These are phyloP conservation scores for Poeciliopsis presidionis DNA, from an alignment of 2,797 vertebrate genomes.

Conservation along the genomic window DNA sequence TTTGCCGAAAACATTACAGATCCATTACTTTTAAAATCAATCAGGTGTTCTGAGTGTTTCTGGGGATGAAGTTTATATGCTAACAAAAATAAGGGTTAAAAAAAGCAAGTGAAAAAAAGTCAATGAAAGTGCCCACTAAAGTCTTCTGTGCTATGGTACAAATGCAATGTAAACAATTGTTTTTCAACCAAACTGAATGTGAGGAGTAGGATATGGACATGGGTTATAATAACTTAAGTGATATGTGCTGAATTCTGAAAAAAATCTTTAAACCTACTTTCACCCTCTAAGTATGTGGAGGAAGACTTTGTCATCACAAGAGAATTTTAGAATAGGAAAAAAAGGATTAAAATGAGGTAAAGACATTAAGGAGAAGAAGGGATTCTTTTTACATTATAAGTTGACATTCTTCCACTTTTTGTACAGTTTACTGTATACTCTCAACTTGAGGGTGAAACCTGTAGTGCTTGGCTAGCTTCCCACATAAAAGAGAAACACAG, in stretches of 20 bases:
- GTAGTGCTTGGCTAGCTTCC: constrained; percentile 72
- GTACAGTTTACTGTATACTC: constrained; percentile 34
- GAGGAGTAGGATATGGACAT: constrained; percentile 62
- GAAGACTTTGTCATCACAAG: constrained; percentile 66
- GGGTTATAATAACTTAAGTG: constrained; percentile 72
- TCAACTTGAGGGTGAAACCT: constrained; percentile 50
- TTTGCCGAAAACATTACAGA: constrained; percentile 71
- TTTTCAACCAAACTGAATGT: constrained; percentile 69
- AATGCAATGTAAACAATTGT: constrained; percentile 80
- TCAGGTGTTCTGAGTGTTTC: constrained; percentile 65
- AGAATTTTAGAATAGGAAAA: constrained; percentile 18
- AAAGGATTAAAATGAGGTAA: constrained; percentile 54
- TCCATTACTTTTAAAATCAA: constrained; percentile 73
- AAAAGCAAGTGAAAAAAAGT: constrained; percentile 2
- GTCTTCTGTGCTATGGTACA: constrained; percentile 62
- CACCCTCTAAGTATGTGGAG: constrained; percentile 53
- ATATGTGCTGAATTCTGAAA: constrained; percentile 70
- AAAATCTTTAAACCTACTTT: constrained; percentile 49
- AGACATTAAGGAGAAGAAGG: constrained; percentile 59
- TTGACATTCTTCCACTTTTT: constrained; percentile 67
- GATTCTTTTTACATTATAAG: constrained; percentile 52
- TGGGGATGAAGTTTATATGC: constrained; percentile 74
- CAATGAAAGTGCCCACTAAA: constrained; percentile 66
- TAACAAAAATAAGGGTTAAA: constrained; percentile 36
- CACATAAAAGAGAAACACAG: constrained; percentile 57